A percentile compares a stretch with the other conserved stretches of the same genome.
Conservation (phyloP, 1,140 invertebrate genomes). For the Drosophila asahinai region DNA sequence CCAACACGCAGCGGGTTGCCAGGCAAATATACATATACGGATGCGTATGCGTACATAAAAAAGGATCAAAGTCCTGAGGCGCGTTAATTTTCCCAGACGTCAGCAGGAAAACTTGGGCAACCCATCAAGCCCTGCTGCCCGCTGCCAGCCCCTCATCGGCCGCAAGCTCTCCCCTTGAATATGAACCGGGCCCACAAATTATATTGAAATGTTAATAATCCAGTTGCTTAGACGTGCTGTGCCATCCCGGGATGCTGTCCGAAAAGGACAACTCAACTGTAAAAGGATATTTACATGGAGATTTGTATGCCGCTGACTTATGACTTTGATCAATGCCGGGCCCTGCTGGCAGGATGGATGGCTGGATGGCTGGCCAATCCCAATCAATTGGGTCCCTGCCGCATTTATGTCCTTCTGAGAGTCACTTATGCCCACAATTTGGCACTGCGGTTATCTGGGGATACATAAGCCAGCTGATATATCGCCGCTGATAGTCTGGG, state of each 20-base stretch:
- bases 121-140: not conserved
- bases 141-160: not conserved
- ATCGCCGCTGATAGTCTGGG: conserved; percentile 31
- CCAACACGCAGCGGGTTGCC: conserved; percentile 60
- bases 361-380: conserved; percentile 1
- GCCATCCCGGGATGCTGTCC: conserved; percentile 36
- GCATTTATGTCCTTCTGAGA: conserved; percentile 69
- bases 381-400: conserved; percentile 46
- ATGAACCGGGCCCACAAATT: conserved; percentile 70
- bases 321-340: conserved; percentile 76
- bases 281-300: conserved; percentile 81
- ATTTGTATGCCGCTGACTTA: conserved; percentile 78
- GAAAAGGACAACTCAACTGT: conserved; percentile 79
- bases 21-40: conserved; percentile 46
- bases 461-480: conserved; percentile 41
- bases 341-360: conserved; percentile 1
- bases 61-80: conserved; percentile 80
- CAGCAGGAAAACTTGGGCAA: conserved; percentile 73
- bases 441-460: conserved; percentile 72
- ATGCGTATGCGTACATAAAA: conserved; percentile 44
- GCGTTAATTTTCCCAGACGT: conserved; percentile 79
- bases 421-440: conserved; percentile 82
- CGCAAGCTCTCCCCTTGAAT: conserved; percentile 23
- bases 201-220: conserved; percentile 84
- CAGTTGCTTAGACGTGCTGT: conserved; percentile 77